Evolutionary conservation across 2,888 invertebrate genomes (phyloP), one percentile per base, ranked within the genome.

Genomic region (Sclerodermus sp.): DNA sequence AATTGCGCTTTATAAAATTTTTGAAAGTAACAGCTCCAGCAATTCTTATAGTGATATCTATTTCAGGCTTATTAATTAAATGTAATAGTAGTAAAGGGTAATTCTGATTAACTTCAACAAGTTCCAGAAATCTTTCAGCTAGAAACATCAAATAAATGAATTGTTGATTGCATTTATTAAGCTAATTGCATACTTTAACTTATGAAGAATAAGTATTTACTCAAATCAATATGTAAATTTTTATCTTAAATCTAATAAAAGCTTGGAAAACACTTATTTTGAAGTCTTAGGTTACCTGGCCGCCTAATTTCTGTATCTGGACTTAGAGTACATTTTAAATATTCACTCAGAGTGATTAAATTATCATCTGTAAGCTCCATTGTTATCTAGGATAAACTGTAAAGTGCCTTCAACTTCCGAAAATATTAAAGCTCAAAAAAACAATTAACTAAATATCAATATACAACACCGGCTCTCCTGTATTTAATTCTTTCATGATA

Each of bases 1-100:
- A 99, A 79, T 98, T 96, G 46, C 96, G 83, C 78, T 96, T 97
- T 16, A 97, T 87, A 74, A 90, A 97, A 77, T 99, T 99, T 77
- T 99, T 99, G 73, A 99, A 95, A 0, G 92, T 91, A 53, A 99
- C 89, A 9, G 97, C 91, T 16, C 95, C 93, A 5, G 95, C 91
- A 34, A 95, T 84, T 58, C 96, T 82, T 49, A 96, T 90, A 1
- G 90, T 90, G 71, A 89, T 81, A 58, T 93, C 91, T 38, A 90
- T 82, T 58, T 88, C 87, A 39, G 88, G 82, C 67, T 91, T 93
- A 67, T 93, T 91, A 50, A 98, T 87, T 10, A 97, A 82, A 68
- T 92, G 87, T 5, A 98, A 81, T 43, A 97, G 79, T 18, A 96
- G 80, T 13, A 95, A 82, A 0, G 96, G 89, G 81, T 93, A 97